phyloP scores from a whole-genome alignment of 2,797 vertebrate species.

The Arctocebus calabarensis region DNA sequence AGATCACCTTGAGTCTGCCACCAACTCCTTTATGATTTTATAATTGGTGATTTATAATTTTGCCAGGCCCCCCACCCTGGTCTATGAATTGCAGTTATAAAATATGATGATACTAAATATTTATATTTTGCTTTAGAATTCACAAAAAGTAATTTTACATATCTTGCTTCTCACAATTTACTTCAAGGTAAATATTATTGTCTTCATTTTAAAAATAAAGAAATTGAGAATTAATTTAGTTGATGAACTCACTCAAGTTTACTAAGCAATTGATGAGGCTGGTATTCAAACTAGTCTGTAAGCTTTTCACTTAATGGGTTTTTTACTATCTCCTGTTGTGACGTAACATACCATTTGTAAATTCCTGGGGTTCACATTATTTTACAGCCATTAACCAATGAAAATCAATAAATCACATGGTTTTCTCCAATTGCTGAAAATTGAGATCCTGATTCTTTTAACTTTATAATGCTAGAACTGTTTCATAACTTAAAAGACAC shows the following conservation, averaged over 20 bases:
- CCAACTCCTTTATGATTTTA: constrained; percentile 16
- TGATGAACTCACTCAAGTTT: background rate
- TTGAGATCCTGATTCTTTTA: background rate
- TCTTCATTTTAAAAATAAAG: constrained; percentile 12
- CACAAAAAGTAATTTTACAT: background rate
- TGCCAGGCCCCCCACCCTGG: background rate
- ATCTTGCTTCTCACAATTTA: background rate
- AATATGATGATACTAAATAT: background rate
- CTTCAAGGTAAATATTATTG: background rate
- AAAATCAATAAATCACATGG: background rate
- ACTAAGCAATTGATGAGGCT: background rate
- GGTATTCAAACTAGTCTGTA: background rate
- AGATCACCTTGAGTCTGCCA: constrained; percentile 29
- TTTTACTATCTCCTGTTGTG: background rate
- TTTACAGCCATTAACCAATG: constrained; percentile 40
- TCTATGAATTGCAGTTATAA: background rate
- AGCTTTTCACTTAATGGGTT: background rate
- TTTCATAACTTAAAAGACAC: background rate
- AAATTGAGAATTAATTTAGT: constrained; percentile 25
- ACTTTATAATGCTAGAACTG: background rate
- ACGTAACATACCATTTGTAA: background rate
- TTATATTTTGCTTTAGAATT: background rate
- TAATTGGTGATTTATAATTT: background rate
- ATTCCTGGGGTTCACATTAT: background rate
- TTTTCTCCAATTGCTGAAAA: background rate